Conservation (phyloP, 2,113 vertebrate species). For the Dermatemys mawii region DNA sequence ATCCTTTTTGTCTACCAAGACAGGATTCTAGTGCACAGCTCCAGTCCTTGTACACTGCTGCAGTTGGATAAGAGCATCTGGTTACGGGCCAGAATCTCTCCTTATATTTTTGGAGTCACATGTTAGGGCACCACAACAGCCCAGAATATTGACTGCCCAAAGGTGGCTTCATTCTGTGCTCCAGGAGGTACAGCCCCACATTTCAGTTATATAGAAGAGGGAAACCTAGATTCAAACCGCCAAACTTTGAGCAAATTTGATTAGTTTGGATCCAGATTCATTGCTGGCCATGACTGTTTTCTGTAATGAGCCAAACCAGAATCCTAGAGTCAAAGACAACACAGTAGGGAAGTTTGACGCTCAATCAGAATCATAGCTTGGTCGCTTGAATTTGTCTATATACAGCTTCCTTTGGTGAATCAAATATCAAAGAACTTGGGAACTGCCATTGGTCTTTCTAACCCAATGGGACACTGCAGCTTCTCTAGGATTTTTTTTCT, state of each 20-base stretch:
- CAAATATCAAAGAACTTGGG: not conserved
- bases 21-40: accelerated
- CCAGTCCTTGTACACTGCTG: not conserved
- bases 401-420: not conserved
- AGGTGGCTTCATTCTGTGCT: not conserved
- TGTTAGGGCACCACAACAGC: not conserved
- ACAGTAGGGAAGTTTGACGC: not conserved
- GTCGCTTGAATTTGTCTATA: not conserved
- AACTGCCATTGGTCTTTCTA: not conserved
- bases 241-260: not conserved
- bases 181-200: not conserved
- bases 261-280: not conserved
- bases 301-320: not conserved
- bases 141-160: not conserved
- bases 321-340: accelerated
- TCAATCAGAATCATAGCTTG: not conserved
- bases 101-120: not conserved
- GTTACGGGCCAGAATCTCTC: not conserved
- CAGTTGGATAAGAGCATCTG: not conserved
- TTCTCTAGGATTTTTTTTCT: not conserved
- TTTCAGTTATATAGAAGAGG: not conserved
- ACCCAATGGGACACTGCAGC: not conserved
- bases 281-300: not conserved
- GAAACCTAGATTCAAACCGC: not conserved
- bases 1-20: not conserved